Conservation (phyloP, 2,888 invertebrate species). For the Eupeodes luniger region DNA sequence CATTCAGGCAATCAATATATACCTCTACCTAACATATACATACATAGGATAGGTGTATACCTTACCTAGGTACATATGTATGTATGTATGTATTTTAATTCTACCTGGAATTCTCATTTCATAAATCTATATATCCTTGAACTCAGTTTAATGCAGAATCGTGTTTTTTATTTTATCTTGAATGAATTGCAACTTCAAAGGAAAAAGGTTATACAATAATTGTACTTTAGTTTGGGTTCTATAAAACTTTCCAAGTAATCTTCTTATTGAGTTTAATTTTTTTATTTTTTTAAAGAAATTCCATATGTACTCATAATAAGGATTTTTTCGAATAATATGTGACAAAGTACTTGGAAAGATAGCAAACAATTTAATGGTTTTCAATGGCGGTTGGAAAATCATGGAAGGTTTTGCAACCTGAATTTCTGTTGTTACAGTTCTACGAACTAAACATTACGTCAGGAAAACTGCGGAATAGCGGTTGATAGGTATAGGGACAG, state of each 20-base stretch:
- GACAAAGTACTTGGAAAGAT: too few species aligned
- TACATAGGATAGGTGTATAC: too few species aligned
- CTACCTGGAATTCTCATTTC: slow-evolving; percentile 26
- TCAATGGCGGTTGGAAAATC: too few species aligned
- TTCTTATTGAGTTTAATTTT: background rate
- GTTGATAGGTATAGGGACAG: too few species aligned
- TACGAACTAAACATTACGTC: too few species aligned
- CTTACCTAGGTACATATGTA: background rate
- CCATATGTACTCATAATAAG: too few species aligned
- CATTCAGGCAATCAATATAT: slow-evolving; percentile 14
- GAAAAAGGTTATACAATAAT: background rate
- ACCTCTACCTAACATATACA: background rate
- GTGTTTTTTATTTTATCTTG: background rate
- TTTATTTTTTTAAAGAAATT: too few species aligned
- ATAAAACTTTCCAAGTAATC: background rate
- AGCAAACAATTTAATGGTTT: too few species aligned
- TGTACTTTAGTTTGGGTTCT: background rate
- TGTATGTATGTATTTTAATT: background rate
- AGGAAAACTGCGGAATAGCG: too few species aligned
- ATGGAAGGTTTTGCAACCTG: too few species aligned
- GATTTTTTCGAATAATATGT: too few species aligned
- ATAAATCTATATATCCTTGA: slow-evolving; percentile 36
- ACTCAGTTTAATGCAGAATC: slow-evolving; percentile 17
- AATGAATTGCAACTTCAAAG: background rate
- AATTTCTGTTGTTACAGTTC: too few species aligned